A percentile compares a stretch with the other conserved stretches of the same genome.
Evolutionary conservation across 2,113 vertebrate species (phyloP).

Genomic region (Geothlypis trichas): DNA sequence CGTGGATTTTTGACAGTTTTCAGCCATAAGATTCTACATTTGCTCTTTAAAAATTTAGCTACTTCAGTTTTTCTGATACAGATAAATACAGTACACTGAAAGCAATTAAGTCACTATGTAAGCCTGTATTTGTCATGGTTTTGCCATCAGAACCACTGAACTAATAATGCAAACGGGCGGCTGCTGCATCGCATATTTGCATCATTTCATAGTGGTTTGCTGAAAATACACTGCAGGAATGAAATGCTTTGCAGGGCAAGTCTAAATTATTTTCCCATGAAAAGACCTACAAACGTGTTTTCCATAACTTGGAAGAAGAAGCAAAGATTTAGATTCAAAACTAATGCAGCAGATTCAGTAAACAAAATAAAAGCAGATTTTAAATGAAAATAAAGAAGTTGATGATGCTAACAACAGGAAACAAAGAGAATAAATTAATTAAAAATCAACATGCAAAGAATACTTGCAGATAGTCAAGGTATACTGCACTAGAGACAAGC

Average conservation of each 20-base stretch:
- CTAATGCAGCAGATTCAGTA: neutral
- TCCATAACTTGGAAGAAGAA: neutral
- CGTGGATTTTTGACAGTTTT: neutral
- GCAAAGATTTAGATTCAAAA: neutral
- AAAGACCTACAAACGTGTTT: neutral
- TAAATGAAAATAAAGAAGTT: neutral
- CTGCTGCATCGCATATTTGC: neutral
- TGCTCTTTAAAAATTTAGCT: neutral
- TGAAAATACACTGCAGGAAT: neutral
- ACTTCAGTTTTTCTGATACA: neutral
- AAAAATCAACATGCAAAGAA: neutral
- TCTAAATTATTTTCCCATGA: neutral
- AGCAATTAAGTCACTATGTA: neutral
- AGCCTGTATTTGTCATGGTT: neutral
- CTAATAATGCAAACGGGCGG: neutral
- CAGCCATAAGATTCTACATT: neutral
- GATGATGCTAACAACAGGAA: neutral
- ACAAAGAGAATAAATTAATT: neutral
- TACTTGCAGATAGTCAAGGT: neutral
- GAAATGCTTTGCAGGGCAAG: neutral
- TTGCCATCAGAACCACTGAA: neutral
- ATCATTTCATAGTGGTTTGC: neutral
- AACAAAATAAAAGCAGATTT: neutral
- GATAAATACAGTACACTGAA: neutral
- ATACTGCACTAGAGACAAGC: neutral